Percentiles rank a stretch among this genome's conserved stretches.
Conservation (phyloP, 2,888 invertebrate species). For the Pollenia amentaria region DNA sequence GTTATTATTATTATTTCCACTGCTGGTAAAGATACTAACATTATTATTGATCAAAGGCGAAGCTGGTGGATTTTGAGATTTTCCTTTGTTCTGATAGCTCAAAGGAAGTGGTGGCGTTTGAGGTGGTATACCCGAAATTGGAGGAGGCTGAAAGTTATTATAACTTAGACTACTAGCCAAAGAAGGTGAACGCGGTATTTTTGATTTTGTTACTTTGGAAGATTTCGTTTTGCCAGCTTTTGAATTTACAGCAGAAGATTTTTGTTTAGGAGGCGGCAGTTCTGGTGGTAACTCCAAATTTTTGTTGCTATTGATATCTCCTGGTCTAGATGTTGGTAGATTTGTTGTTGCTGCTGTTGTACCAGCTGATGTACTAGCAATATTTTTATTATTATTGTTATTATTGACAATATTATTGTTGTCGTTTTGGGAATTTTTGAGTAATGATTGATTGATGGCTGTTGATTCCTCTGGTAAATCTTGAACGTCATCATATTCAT, state of each 20-base stretch:
- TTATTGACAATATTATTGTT: slow-evolving; percentile 68
- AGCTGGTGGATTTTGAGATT: slow-evolving; percentile 76
- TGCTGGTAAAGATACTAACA: slow-evolving; percentile 65
- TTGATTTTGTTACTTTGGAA: slow-evolving; percentile 79
- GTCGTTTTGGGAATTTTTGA: slow-evolving; percentile 60
- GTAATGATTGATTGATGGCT: slow-evolving; percentile 76
- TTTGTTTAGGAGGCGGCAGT: slow-evolving; percentile 82
- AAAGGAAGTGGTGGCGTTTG: slow-evolving; percentile 83
- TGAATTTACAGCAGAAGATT: slow-evolving; percentile 79
- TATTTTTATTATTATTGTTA: slow-evolving; percentile 23
- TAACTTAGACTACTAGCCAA: slow-evolving; percentile 79
- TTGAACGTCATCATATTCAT: slow-evolving; percentile 83
- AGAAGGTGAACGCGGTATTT: slow-evolving; percentile 82
- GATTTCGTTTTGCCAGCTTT: slow-evolving; percentile 72
- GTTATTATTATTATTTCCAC: slow-evolving; percentile 62
- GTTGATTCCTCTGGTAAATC: slow-evolving; percentile 81
- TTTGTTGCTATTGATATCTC: slow-evolving; percentile 47
- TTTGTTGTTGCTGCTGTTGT: slow-evolving; percentile 55
- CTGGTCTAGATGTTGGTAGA: slow-evolving; percentile 38
- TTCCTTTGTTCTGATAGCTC: slow-evolving; percentile 78
- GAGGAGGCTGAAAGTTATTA: slow-evolving; percentile 71
- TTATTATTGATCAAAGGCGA: slow-evolving; percentile 64
- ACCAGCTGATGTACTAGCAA: slow-evolving; percentile 30
- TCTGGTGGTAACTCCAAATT: slow-evolving; percentile 77
- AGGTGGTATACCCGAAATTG: slow-evolving; percentile 78